A percentile compares a stretch with the other conserved stretches of the same genome.
These are phyloP conservation scores for Heliothis virescens DNA, from an alignment of 1,140 invertebrate genomes.

Conservation along the genomic window DNA sequence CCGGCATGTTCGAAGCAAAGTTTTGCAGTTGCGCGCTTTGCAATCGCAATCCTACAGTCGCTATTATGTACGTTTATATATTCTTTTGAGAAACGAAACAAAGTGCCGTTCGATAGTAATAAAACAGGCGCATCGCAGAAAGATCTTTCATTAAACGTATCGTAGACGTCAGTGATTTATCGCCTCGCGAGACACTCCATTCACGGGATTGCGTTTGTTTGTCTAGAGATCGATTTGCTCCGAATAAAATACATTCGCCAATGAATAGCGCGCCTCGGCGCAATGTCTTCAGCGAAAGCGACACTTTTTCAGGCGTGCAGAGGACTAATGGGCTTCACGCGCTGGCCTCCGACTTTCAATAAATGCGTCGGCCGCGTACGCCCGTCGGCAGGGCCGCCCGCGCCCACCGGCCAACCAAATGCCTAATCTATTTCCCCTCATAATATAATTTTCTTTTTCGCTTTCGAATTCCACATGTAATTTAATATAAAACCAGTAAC, in stretches of 20 bases:
- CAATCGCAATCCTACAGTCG: slow-evolving; percentile 18
- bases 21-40: slow-evolving; percentile 33
- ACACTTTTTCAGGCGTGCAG: slow-evolving; percentile 79
- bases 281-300: slow-evolving; percentile 82
- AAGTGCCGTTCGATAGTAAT: slow-evolving; percentile 57
- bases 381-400: slow-evolving; percentile 47
- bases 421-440: slow-evolving; percentile 35
- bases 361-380: slow-evolving; percentile 70
- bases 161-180: slow-evolving; percentile 79
- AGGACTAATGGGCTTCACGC: slow-evolving; percentile 82
- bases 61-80: slow-evolving; percentile 44
- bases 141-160: slow-evolving; percentile 82
- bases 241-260: slow-evolving; percentile 84
- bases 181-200: slow-evolving; percentile 76
- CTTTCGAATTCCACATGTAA: slow-evolving; percentile 38
- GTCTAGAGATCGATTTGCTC: slow-evolving; percentile 82
- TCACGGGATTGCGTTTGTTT: slow-evolving; percentile 82
- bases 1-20: slow-evolving; percentile 28
- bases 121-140: slow-evolving; percentile 64
- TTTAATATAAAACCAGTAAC: slow-evolving; percentile 32
- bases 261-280: slow-evolving; percentile 79
- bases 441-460: slow-evolving; percentile 43
- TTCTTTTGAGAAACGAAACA: slow-evolving; percentile 47
- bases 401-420: slow-evolving; percentile 6
- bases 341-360: slow-evolving; percentile 81